Percentiles rank a stretch among this genome's conserved stretches.
Evolutionary conservation across 2,113 vertebrate genomes (phyloP).

Genomic region (Embiotoca jacksoni): DNA sequence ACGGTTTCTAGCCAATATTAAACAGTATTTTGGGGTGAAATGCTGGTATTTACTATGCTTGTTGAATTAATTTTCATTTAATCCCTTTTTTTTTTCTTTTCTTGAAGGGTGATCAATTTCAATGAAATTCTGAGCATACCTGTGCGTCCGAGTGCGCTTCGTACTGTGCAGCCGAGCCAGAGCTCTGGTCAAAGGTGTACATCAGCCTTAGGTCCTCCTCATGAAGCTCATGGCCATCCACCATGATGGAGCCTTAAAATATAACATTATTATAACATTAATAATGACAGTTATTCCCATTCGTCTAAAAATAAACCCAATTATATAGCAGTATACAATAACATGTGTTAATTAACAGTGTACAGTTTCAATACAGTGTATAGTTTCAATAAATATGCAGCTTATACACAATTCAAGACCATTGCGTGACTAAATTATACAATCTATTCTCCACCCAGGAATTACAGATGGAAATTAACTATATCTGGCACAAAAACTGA

Average conservation of each 20-base stretch:
- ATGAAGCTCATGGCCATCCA: slow-evolving; percentile 93
- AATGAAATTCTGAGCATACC: slow-evolving; percentile 76
- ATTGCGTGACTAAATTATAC: too few species aligned
- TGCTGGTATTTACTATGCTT: too few species aligned
- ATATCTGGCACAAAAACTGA: neutral
- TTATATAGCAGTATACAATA: neutral
- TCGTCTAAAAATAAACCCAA: neutral
- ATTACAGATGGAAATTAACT: neutral
- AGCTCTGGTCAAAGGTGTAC: slow-evolving; percentile 90
- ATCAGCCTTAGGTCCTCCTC: slow-evolving; percentile 94
- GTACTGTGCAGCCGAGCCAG: slow-evolving; percentile 85
- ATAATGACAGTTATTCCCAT: neutral
- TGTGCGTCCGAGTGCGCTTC: slow-evolving; percentile 96
- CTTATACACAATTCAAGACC: too few species aligned
- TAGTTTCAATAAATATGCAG: too few species aligned
- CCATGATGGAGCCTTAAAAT: slow-evolving; percentile 88
- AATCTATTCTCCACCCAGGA: neutral
- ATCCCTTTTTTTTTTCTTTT: too few species aligned
- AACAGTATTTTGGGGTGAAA: too few species aligned
- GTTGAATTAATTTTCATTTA: too few species aligned
- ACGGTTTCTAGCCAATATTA: too few species aligned
- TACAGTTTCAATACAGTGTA: too few species aligned
- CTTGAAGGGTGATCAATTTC: too few species aligned
- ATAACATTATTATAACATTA: neutral
- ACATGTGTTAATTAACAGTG: too few species aligned